Evolutionary conservation across 2,797 vertebrate species (phyloP), one percentile per base, ranked within the genome.

Genomic region (Clarias laeviceps): DNA sequence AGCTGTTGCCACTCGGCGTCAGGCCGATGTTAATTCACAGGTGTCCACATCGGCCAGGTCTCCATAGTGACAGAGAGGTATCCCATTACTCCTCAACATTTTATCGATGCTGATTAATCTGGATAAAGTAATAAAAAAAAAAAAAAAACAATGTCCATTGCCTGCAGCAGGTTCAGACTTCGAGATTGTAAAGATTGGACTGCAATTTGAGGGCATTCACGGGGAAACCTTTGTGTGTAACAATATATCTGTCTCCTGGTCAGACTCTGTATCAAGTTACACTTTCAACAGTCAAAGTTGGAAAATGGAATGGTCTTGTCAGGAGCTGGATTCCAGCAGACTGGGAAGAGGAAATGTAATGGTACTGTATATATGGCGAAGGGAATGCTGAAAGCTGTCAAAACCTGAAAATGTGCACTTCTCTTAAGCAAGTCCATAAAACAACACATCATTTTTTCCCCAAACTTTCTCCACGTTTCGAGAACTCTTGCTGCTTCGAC

Each of bases 11-110:
- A 81, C 85, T 88, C 83, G 22, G 79, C 37, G 40, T 85, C 83
- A 50, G 85, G 64, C 81, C 77, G 85, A 88, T 88, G 88, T 90
- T 90, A 90, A 90, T 90, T 90, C 89, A 85, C 89, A 90, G 88
- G 89, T 90, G 89, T 89, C 89, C 73, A 74, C 86, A 86, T 89
- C 81, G 24, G 87, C 81, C 40, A 65, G 20, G 78, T 90, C 81
- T 85, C 89, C 85, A 88, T 89, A 86, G 88, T 82, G 86, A 90
- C 86, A 54, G 78, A 27, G 73, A 84, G 88, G 88, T 89, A 85
- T 89, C 89, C 86, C 85, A 90, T 90, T 88, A 87, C 86, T 89
- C 85, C 66, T 61, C 77, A 85, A 85, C 89, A 88, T 88, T 90
- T 88, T 87, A 90, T 88, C 78, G 57, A 89, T 73, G 85, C 87